These are phyloP conservation scores for Eupithecia abbreviata DNA, from an alignment of 2,888 invertebrate genomes.

Conservation along the genomic window DNA sequence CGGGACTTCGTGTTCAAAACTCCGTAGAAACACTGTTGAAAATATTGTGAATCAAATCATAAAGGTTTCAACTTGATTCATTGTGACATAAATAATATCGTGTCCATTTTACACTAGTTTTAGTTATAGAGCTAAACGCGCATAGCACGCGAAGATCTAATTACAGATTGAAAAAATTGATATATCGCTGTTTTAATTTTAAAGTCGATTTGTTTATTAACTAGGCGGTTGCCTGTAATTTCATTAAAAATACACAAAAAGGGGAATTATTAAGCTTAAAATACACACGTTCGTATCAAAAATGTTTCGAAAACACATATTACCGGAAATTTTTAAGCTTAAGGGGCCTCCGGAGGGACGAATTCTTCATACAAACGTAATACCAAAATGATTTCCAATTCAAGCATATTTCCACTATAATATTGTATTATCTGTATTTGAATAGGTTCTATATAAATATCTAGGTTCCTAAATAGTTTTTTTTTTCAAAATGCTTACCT, in stretches of 20 bases:
- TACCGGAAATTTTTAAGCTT: too few species aligned
- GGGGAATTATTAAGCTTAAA: too few species aligned
- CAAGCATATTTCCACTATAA: too few species aligned
- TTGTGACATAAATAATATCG: constrained; percentile 21
- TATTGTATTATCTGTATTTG: too few species aligned
- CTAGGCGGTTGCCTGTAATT: background rate
- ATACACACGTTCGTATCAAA: too few species aligned
- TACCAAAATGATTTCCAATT: too few species aligned
- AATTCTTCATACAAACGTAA: too few species aligned
- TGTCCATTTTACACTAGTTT: constrained; percentile 27
- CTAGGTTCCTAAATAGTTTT: too few species aligned
- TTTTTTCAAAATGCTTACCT: too few species aligned
- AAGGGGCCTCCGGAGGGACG: too few species aligned
- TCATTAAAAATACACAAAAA: background rate
- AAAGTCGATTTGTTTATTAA: constrained; percentile 18
- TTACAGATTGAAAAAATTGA: constrained; percentile 43
- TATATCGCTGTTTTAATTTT: constrained; percentile 31
- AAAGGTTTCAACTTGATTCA: constrained; percentile 24
- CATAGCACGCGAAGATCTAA: constrained; percentile 47
- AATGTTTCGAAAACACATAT: too few species aligned
- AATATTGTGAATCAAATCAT: constrained; percentile 4
- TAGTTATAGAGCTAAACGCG: constrained; percentile 24
- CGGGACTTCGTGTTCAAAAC: background rate
- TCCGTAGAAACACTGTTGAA: background rate
- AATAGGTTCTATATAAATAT: too few species aligned